Evolutionary conservation across 2,113 vertebrate species (phyloP), one percentile per base, ranked within the genome.

Genomic region (Spea bombifrons): DNA sequence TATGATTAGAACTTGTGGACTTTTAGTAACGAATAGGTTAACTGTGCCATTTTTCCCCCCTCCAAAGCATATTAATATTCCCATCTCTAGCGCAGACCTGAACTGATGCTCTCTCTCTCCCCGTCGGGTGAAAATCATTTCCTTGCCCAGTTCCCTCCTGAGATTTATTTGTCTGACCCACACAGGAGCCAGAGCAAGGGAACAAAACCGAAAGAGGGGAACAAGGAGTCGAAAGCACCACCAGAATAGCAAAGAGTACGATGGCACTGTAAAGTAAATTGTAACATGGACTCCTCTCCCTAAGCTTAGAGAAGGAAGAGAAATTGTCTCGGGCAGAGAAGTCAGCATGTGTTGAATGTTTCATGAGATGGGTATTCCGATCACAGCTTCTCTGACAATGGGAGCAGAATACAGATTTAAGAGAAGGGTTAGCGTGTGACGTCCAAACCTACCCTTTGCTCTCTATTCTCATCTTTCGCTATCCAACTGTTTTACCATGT

Each of bases 361-460:
- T 95, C 91, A 94, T 94, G 94, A 94, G 94, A 91, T 93, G 93
- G 94, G 85, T 93, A 94, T 95, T 95, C 93, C 89, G 92, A 92
- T 94, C 94, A 92, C 92, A 93, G 92, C 89, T 86, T 83, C 0
- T 30, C 88, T 81, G 85, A 84, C 83, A 84, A 82, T n/a, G 57
- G 89, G 92, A 90, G 90, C 83, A 84, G 90, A 90, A 91, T 92
- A 90, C 90, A 87, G 91, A 91, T 93, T 59, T 83, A 90, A 87
- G 59, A 13, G 50, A 48, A 59, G 66, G 52, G 6, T 70, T 77
- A 63, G 66, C 75, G 9, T 17, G 45, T 77, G 77, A 79, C 77
- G 70, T 79, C 70, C 63, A 66, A 43, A 73, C 70, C 49, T 53
- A 4, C 71, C 64, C 57, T 79, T 52, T 79, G 49, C 61, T 66